Evolutionary conservation across 1,140 invertebrate species (phyloP).

Genomic region (Heliconius melpomene): DNA sequence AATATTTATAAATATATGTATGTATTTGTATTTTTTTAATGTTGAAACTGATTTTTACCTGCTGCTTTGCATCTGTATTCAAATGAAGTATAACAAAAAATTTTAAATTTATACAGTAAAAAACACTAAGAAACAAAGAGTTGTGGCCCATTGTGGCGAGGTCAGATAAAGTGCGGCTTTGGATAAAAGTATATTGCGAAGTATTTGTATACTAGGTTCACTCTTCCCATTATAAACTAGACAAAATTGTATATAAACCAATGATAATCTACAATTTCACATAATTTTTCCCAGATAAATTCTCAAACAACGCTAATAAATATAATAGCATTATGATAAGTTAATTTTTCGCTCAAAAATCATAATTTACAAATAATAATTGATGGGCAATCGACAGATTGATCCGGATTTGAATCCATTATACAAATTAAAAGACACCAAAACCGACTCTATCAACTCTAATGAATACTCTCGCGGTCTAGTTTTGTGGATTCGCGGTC

Average conservation of each 20-base stretch:
- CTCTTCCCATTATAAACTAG: no score
- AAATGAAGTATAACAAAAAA: no score
- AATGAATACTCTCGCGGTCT: slow-evolving; percentile 39
- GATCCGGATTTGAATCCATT: slow-evolving; percentile 40
- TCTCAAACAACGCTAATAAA: background rate
- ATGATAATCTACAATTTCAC: background rate
- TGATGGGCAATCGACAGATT: slow-evolving; percentile 33
- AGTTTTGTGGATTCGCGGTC: slow-evolving; percentile 41
- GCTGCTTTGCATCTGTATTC: no score
- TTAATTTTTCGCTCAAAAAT: background rate
- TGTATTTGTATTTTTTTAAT: no score
- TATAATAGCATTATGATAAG: background rate
- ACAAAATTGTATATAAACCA: no score
- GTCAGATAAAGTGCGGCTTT: no score
- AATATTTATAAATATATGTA: background rate
- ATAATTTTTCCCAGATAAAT: background rate
- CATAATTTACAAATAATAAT: slow-evolving; percentile 14
- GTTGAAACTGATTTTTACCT: no score
- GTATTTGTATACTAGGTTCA: no score
- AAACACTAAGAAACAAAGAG: no score
- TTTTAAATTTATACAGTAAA: no score
- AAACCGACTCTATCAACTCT: slow-evolving; percentile 35
- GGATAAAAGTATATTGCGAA: no score
- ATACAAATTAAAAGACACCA: slow-evolving; percentile 41
- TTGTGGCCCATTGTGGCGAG: no score